These are phyloP conservation scores for Rhagonycha lutea DNA, from an alignment of 2,888 invertebrate genomes.

Conservation along the genomic window DNA sequence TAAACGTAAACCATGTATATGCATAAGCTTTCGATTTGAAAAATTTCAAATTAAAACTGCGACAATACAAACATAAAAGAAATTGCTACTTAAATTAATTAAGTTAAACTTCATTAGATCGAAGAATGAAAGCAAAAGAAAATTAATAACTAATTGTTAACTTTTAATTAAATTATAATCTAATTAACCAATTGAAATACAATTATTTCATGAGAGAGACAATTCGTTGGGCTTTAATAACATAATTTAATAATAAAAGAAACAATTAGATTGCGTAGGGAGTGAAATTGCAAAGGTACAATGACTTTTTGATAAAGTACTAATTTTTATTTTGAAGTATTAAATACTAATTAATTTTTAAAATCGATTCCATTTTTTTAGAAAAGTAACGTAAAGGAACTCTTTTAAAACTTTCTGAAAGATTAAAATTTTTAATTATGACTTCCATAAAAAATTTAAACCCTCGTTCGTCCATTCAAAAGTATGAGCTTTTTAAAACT, in stretches of 20 bases:
- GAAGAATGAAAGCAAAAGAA: constrained; percentile 19
- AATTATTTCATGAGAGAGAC: constrained; percentile 47
- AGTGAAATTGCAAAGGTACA: constrained; percentile 22
- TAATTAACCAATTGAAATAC: constrained; percentile 52
- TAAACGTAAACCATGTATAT: neutral
- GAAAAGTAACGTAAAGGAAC: constrained; percentile 5
- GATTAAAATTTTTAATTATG: constrained; percentile 40
- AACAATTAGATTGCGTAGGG: constrained; percentile 36
- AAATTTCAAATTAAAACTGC: neutral
- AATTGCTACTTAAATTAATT: neutral
- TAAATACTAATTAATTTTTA: neutral
- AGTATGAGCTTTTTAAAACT: neutral
- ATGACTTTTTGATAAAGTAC: constrained; percentile 14
- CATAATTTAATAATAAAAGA: constrained; percentile 42
- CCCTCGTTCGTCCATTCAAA: neutral
- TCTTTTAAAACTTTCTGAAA: constrained; percentile 30
- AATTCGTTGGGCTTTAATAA: constrained; percentile 33
- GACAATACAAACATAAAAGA: neutral
- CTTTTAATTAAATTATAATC: constrained; percentile 49
- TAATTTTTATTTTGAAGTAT: neutral
- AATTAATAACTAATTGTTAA: constrained; percentile 37
- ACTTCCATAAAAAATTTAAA: constrained; percentile 37
- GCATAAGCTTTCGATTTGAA: neutral
- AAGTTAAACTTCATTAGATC: neutral
- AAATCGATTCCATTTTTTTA: neutral